Base-by-base conservation (phyloP, 2,797 vertebrate species). In the Takifugu ocellatus region DNA sequence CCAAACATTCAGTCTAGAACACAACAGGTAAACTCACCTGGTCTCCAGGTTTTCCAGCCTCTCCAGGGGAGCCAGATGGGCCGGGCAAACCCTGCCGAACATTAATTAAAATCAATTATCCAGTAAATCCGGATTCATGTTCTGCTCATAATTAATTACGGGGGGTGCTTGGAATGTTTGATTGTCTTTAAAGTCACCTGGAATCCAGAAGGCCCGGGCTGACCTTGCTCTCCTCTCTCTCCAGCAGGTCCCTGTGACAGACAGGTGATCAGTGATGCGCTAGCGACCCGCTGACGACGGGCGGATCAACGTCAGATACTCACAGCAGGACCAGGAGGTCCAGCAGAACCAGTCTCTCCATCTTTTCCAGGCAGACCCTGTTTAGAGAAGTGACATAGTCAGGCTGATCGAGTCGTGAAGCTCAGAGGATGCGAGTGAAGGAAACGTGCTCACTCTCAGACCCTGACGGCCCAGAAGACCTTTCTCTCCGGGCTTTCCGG, bases 151-250 rank as follows among this genome's bases (percentile, higher is more conserved):
- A 39, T 39, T 39, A 39, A 0, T 12, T 11, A 39, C 4, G 9
- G 12, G 3, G 12, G 36, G 36, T 39, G 36, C 36, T 39, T 39
- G 36, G 14, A 39, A 39, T 2, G 2, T 70, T 59, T 59, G 25
- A 50, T 56, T n/a, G 45, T 15, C n/a, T 24, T 24, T 21, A 59
- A 56, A 26, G 61, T 7, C 52, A 91, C 91, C 84, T 92, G 90
- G 93, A 98, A 98, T 33, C 96, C 96, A 25, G 94, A 86, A 43
- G 97, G 95, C 55, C 97, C 97, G 21, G 95, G 93, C 46, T 94
- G 90, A 66, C 96, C 97, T 84, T 98, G 96, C 55, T 99, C 96
- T 82, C 97, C 97, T 89, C 97, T 94, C 87, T 98, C 97, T 17
- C 97, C 96, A 26, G 86, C 93, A 1, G 91, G 92, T 64, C 97